A percentile compares a stretch with the other conserved stretches of the same genome.
phyloP scores from a whole-genome alignment of 2,888 invertebrate species.

The Synergus umbraculus region DNA sequence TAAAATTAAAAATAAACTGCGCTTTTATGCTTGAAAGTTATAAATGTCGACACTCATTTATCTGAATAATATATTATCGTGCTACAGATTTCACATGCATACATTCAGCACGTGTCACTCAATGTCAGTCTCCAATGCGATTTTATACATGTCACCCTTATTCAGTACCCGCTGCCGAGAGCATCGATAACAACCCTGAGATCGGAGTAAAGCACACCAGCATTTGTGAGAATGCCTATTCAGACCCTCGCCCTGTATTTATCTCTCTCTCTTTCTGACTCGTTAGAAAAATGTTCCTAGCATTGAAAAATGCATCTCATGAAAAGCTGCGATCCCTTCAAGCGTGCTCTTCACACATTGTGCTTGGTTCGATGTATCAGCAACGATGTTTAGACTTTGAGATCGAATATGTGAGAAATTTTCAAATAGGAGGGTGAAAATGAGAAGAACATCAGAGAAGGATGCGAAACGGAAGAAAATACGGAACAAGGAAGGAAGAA shows the following conservation, averaged over 20 bases:
- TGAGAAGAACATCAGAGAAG: slow-evolving; percentile 39
- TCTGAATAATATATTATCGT: background rate
- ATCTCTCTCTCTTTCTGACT: slow-evolving; percentile 33
- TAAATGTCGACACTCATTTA: slow-evolving; percentile 3
- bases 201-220: slow-evolving; percentile 25
- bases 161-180: slow-evolving; percentile 14
- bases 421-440: slow-evolving; percentile 51
- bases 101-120: slow-evolving; percentile 36
- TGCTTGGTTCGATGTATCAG: slow-evolving; percentile 44
- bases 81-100: slow-evolving; percentile 3
- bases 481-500: background rate
- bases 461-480: slow-evolving; percentile 14
- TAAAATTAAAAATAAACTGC: background rate
- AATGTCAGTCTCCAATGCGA: slow-evolving; percentile 21
- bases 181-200: slow-evolving; percentile 36
- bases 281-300: slow-evolving; percentile 40
- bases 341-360: slow-evolving; percentile 32
- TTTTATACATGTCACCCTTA: slow-evolving; percentile 32
- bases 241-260: background rate
- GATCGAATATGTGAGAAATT: slow-evolving; percentile 44
- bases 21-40: background rate
- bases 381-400: slow-evolving; percentile 36
- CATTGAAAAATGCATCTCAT: slow-evolving; percentile 52
- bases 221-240: slow-evolving; percentile 32
- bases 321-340: slow-evolving; percentile 44